phyloP scores from a whole-genome alignment of 2,113 vertebrate species.

The Mixornis gularis region DNA sequence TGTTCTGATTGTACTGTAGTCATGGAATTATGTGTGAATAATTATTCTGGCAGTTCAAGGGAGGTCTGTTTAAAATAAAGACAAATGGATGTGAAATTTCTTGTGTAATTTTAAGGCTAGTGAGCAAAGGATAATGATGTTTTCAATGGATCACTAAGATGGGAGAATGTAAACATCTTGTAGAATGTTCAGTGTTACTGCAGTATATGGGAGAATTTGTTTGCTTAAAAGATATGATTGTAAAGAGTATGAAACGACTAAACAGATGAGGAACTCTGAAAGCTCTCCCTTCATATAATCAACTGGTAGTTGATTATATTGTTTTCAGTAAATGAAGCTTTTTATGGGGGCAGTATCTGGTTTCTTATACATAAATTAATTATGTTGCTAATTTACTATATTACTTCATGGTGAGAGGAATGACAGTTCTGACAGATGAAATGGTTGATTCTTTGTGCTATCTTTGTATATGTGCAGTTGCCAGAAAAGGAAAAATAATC shows the following conservation, averaged over 20 bases:
- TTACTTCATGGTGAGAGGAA: background rate
- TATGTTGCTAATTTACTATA: background rate
- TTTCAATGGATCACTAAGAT: background rate
- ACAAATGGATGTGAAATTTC: background rate
- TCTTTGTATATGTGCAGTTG: background rate
- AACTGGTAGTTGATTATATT: background rate
- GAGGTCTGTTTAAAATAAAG: background rate
- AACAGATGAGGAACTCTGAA: background rate
- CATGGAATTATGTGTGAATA: background rate
- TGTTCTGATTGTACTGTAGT: background rate
- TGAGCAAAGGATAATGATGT: background rate
- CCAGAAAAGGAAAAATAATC: background rate
- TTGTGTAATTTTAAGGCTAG: background rate
- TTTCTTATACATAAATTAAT: background rate
- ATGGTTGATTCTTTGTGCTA: background rate
- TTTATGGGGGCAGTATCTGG: background rate
- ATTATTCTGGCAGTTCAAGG: background rate
- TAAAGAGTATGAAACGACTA: background rate
- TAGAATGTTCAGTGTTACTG: background rate
- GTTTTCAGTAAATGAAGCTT: background rate
- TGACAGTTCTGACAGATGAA: background rate
- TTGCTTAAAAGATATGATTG: background rate
- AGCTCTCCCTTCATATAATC: background rate
- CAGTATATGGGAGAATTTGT: background rate
- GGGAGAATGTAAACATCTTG: background rate